Conservation (phyloP, 2,113 vertebrate genomes). For the Varanus komodoensis region DNA sequence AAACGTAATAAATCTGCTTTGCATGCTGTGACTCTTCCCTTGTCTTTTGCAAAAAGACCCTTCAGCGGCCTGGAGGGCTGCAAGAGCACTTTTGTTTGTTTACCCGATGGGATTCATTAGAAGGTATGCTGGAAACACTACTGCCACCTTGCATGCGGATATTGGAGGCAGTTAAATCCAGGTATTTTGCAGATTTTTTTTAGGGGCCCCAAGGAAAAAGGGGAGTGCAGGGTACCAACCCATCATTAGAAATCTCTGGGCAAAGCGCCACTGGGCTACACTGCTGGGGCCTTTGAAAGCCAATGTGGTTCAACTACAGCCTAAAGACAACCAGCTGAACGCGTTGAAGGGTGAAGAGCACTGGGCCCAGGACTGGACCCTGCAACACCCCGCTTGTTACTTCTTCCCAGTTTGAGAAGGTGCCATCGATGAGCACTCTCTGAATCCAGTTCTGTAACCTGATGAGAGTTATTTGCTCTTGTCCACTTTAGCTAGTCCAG, state of each 20-base stretch:
- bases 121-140: rapidly evolving
- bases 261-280: not conserved
- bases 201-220: not conserved
- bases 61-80: not conserved
- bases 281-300: not conserved
- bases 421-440: no score
- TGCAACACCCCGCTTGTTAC: no score
- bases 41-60: slow-evolving; percentile 20
- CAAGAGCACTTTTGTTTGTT: rapidly evolving
- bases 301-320: no score
- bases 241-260: not conserved
- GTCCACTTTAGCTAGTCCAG: no score
- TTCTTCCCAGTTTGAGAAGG: no score
- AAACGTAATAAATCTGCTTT: rapidly evolving
- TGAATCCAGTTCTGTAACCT: no score
- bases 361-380: no score
- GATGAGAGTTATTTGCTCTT: no score
- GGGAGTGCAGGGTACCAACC: not conserved
- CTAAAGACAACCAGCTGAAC: not conserved
- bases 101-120: rapidly evolving
- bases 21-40: slow-evolving; percentile 27
- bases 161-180: not conserved
- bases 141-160: rapidly evolving
- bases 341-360: not conserved
- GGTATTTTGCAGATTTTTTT: no score